Conservation (phyloP, 2,888 invertebrate genomes). For the Arctia plantaginis region DNA sequence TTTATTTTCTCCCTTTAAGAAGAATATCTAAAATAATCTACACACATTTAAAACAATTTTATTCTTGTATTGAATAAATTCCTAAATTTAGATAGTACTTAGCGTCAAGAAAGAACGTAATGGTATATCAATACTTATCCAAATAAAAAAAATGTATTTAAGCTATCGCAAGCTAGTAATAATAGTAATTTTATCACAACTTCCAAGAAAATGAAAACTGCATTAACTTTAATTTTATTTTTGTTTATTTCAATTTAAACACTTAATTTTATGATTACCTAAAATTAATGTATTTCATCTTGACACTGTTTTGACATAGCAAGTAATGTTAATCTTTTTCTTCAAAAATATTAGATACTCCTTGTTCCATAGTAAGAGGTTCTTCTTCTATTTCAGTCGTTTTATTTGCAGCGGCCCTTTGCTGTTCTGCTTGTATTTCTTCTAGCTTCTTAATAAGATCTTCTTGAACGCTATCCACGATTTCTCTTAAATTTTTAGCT, state of each 20-base stretch:
- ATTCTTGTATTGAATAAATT: background rate
- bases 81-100: background rate
- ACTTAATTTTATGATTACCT: constrained; percentile 36
- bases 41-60: background rate
- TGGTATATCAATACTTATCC: background rate
- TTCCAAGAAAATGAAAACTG: constrained; percentile 1
- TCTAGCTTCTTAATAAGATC: constrained; percentile 78
- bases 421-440: constrained; percentile 71
- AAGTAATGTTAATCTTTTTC: constrained; percentile 30
- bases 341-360: constrained; percentile 33
- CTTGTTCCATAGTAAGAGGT: constrained; percentile 22
- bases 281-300: constrained; percentile 43
- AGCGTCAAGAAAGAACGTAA: background rate
- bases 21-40: background rate
- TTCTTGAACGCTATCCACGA: constrained; percentile 80
- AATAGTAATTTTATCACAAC: background rate
- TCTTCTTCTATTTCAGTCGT: constrained; percentile 34
- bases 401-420: constrained; percentile 48
- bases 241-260: constrained; percentile 11
- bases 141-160: background rate
- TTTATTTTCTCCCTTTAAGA: background rate
- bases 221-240: constrained; percentile 7
- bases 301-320: constrained; percentile 48
- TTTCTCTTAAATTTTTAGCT: constrained; percentile 82
- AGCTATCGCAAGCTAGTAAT: background rate